Percentiles rank a stretch among this genome's conserved stretches.
Conservation (phyloP, 2,797 vertebrate species). For the Pelochelys cantorii region DNA sequence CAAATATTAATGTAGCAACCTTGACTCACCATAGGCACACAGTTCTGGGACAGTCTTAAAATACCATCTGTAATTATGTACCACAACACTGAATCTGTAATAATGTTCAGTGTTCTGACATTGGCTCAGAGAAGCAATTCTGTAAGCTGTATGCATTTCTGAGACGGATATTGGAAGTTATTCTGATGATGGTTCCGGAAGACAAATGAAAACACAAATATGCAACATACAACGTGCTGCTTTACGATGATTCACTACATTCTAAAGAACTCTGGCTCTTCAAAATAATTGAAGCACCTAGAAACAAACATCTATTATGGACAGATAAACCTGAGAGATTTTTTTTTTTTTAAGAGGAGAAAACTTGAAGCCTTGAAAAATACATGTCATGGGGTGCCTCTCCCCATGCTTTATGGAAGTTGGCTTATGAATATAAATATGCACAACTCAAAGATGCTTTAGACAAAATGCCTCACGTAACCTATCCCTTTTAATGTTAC, state of each 20-base stretch:
- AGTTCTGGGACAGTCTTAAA: conserved; percentile 29
- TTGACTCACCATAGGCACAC: conserved; percentile 14
- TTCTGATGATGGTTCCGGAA: not conserved
- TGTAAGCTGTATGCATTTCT: not conserved
- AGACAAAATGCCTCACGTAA: too few relatives aligned
- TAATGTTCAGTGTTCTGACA: conserved; percentile 27
- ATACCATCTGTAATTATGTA: conserved; percentile 24
- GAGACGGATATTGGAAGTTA: not conserved
- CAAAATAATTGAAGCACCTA: not conserved
- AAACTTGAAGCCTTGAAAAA: not conserved
- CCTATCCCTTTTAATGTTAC: too few relatives aligned
- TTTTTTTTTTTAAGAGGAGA: not conserved
- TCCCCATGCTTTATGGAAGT: too few relatives aligned
- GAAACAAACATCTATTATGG: not conserved
- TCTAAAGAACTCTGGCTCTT: not conserved
- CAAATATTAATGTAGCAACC: not conserved
- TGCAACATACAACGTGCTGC: not conserved
- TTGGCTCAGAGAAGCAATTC: not conserved
- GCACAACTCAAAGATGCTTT: too few relatives aligned
- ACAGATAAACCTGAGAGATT: not conserved
- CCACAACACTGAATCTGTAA: not conserved
- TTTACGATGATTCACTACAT: not conserved
- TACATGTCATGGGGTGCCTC: not conserved
- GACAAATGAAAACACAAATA: not conserved
- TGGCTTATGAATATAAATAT: too few relatives aligned